phyloP scores from a whole-genome alignment of 2,113 vertebrate species.

The Aplodontia rufa region DNA sequence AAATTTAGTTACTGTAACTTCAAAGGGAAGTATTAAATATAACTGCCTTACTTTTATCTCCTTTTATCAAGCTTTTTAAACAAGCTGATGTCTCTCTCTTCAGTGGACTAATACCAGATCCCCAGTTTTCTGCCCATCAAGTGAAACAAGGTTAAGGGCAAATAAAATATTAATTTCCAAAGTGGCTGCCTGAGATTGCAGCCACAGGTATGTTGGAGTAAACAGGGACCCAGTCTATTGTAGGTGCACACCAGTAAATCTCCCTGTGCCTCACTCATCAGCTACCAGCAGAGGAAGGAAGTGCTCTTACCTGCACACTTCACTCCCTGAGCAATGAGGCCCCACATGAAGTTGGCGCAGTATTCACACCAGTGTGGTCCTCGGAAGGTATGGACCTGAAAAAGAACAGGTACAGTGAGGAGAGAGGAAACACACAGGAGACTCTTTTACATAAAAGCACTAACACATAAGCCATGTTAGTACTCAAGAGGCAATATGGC shows the following conservation, averaged over 20 bases:
- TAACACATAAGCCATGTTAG: background rate
- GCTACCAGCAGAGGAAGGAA: background rate
- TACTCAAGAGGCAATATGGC: background rate
- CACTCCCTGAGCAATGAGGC: constrained; percentile 98
- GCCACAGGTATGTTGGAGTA: background rate
- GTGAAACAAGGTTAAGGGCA: background rate
- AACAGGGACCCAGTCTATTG: background rate
- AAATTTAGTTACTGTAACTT: constrained; percentile 68
- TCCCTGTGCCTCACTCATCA: background rate
- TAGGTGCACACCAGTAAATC: background rate
- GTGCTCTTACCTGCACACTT: constrained; percentile 95
- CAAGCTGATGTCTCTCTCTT: constrained; percentile 58
- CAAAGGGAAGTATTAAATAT: constrained; percentile 75
- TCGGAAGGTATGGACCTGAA: constrained; percentile 97
- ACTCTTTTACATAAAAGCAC: constrained; percentile 10
- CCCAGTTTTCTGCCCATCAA: constrained; percentile 1
- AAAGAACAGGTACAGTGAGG: constrained; percentile 68
- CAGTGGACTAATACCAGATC: constrained; percentile 60
- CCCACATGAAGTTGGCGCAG: constrained; percentile 99
- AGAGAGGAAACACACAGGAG: constrained; percentile 53
- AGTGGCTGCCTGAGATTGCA: background rate
- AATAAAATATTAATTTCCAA: background rate
- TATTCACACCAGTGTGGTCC: constrained; percentile 99
- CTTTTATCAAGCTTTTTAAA: constrained; percentile 69
- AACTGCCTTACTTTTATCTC: constrained; percentile 75